A percentile compares a stretch with the other conserved stretches of the same genome.
phyloP scores from a whole-genome alignment of 2,888 invertebrate species.

The Eupithecia abbreviata region DNA sequence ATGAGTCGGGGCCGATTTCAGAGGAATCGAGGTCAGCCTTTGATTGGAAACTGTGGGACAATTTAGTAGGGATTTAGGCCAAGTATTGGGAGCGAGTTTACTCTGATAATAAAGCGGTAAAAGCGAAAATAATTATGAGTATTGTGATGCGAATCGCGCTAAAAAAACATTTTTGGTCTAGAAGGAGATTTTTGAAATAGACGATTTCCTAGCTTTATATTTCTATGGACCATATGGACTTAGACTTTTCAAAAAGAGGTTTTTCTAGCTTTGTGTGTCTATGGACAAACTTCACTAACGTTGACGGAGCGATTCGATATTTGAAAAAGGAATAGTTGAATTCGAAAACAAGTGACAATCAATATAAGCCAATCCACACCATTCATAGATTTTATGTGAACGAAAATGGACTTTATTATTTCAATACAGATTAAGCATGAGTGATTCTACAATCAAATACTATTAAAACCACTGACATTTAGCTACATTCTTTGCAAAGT shows the following conservation, averaged over 20 bases:
- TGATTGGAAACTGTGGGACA: conserved; percentile 23
- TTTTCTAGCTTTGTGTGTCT: neutral
- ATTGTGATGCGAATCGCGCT: neutral
- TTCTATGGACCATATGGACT: neutral
- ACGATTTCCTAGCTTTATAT: neutral
- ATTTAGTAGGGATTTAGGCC: conserved; percentile 15
- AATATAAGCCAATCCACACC: neutral
- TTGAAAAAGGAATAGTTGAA: neutral
- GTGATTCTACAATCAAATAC: neutral
- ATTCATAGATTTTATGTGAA: neutral
- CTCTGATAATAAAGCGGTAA: conserved; percentile 8
- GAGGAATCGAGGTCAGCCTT: conserved; percentile 28
- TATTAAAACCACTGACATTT: neutral
- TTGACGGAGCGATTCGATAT: neutral
- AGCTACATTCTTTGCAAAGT: neutral
- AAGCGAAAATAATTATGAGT: neutral
- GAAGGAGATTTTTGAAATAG: neutral
- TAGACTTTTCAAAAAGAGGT: neutral
- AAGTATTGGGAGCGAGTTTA: conserved; percentile 12
- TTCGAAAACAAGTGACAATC: neutral
- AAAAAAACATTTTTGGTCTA: neutral
- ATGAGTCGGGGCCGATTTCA: conserved; percentile 22
- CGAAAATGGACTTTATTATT: neutral
- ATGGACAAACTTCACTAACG: neutral
- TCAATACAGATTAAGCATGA: neutral